Base-by-base conservation (phyloP, 1,140 invertebrate species). In the Proctacanthus coquilletti region DNA sequence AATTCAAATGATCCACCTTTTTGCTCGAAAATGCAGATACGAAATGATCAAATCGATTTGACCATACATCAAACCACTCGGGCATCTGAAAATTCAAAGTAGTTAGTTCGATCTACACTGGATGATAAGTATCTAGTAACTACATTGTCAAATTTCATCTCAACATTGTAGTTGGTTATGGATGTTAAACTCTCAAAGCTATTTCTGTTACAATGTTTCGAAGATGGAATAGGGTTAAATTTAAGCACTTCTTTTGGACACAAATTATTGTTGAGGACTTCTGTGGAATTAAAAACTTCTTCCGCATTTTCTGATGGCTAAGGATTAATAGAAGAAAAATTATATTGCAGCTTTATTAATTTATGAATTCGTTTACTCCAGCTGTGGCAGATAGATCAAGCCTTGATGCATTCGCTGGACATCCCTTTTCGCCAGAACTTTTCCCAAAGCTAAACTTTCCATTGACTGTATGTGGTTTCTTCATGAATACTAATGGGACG, bases 221-320 rank as follows among this genome's bases (percentile, higher is more conserved):
- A 55, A 1, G 53, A 54, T 18, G 56, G 56, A 34, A 56, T 57
- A 3, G 56, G 56, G 5, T 46, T 48, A 34, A 59, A 59, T 45
- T 59, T 58, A 2, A 59, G 50, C 32, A 59, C 52, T 36, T 59
- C 56, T 38, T 55, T 57, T 27, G 56, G 56, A 42, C 56, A 59
- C 23, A 53, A 55, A 29, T 56, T 47, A 8, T 51, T 56, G 33
- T 39, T 6, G 50, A 48, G n/a, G 47, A 41, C 38, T 54, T 56
- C 23, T 54, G 49, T 5, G 50, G 53, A 9, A 46, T 44, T 20
- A 57, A 33, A 27, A 57, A 57, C 30, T n/a, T 51, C 46, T 5
- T 51, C 48, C 4, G 55, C 54, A 42, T 55, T 47, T 34, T 58
- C 54, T 21, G 55, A 58, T 11, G 55, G 54, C 55, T 57, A 40